phyloP scores from a whole-genome alignment of 2,797 vertebrate genomes.

The Scleropages formosus region DNA sequence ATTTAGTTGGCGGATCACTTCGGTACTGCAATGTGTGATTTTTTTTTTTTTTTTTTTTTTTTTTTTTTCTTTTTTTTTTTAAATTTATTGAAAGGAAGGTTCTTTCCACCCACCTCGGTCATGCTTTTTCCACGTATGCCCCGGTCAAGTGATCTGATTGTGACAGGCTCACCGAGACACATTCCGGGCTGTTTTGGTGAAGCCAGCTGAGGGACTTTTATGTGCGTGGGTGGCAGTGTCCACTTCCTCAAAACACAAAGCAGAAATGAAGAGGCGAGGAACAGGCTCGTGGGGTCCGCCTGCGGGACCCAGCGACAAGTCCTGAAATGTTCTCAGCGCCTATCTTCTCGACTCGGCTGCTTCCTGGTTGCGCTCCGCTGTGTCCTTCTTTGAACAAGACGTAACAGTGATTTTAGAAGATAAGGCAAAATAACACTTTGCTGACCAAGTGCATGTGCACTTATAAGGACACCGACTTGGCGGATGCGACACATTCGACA shows the following conservation, averaged over 20 bases:
- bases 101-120: not conserved
- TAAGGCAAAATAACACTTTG: too few species aligned
- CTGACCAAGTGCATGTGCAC: too few species aligned
- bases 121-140: not conserved
- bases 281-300: not conserved
- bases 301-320: not conserved
- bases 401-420: not conserved
- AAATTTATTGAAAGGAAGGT: not conserved
- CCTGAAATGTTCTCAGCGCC: not conserved
- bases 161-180: slow-evolving; percentile 10
- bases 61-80: too few species aligned
- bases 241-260: slow-evolving; percentile 17
- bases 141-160: not conserved
- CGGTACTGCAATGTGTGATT: too few species aligned
- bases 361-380: not conserved
- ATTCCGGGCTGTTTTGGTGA: slow-evolving; percentile 16
- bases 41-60: too few species aligned
- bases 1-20: not conserved
- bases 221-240: not conserved
- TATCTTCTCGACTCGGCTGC: not conserved
- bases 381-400: not conserved
- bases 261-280: slow-evolving; percentile 3
- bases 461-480: too few species aligned
- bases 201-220: slow-evolving; percentile 20
- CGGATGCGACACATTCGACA: too few species aligned